phyloP scores from a whole-genome alignment of 2,113 vertebrate species.

The Gavia stellata region DNA sequence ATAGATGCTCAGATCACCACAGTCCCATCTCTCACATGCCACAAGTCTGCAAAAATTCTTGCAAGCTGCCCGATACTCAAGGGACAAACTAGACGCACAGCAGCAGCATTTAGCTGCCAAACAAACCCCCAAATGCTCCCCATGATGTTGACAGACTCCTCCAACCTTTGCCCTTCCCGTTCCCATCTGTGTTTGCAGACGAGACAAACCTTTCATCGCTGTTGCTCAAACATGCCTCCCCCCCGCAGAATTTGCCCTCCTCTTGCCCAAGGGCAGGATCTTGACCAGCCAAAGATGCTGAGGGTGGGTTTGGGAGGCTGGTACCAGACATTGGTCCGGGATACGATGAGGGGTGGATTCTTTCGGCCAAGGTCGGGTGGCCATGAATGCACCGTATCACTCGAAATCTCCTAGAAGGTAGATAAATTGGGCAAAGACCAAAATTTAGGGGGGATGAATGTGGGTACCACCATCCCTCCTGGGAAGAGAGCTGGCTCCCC shows the following conservation, averaged over 20 bases:
- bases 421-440: background rate
- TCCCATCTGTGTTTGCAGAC: background rate
- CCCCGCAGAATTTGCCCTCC: background rate
- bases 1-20: accelerated
- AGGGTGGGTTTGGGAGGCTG: background rate
- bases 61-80: background rate
- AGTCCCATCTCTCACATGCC: background rate
- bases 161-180: background rate
- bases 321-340: accelerated
- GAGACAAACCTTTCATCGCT: background rate
- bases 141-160: background rate
- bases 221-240: background rate
- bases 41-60: background rate
- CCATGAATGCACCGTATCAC: background rate
- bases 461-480: background rate
- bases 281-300: background rate
- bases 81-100: background rate
- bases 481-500: background rate
- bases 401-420: background rate
- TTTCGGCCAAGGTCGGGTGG: background rate
- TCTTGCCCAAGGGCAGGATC: background rate
- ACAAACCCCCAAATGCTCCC: background rate
- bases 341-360: background rate
- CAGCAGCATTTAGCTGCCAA: background rate
- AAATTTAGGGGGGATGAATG: background rate